A percentile compares a stretch with the other conserved stretches of the same genome.
phyloP scores from a whole-genome alignment of 2,113 vertebrate species.

The Kryptolebias marmoratus region DNA sequence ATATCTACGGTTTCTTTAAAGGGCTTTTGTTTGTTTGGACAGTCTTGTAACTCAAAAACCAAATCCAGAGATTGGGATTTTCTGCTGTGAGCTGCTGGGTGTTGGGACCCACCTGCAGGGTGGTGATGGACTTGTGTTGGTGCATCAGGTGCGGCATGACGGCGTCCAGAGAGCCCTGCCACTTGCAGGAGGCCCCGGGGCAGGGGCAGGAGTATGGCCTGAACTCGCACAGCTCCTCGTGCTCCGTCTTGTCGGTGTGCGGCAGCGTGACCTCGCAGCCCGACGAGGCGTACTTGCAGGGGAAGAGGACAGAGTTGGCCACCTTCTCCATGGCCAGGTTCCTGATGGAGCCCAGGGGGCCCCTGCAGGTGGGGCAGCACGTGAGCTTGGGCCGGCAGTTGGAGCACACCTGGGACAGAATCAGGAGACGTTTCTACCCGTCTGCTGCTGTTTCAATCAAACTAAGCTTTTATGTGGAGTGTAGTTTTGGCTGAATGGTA shows the following conservation, averaged over 20 bases:
- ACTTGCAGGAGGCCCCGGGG: conserved; percentile 97
- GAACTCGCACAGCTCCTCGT: conserved; percentile 98
- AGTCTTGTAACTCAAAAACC: no score
- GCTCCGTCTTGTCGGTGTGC: conserved; percentile 98
- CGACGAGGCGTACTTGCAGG: conserved; percentile 97
- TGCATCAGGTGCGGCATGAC: conserved; percentile 99
- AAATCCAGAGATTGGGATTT: no score
- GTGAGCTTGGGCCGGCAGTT: conserved; percentile 99
- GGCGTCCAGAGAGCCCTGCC: conserved; percentile 97
- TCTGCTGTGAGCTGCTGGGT: no score
- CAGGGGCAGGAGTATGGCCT: conserved; percentile 98
- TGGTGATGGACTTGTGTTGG: conserved; percentile 99
- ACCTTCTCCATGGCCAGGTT: conserved; percentile 99
- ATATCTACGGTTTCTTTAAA: no score
- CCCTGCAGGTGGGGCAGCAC: conserved; percentile 97
- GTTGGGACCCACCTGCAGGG: conserved; percentile 83
- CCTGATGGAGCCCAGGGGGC: conserved; percentile 96
- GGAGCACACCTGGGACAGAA: conserved; percentile 86
- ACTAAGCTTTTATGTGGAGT: no score
- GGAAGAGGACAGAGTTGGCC: conserved; percentile 98
- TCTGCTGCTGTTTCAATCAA: no score
- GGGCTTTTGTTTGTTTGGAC: no score
- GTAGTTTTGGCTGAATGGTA: conserved; percentile 74
- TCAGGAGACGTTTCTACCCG: no score
- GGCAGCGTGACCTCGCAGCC: conserved; percentile 97